Evolutionary conservation across 1,140 invertebrate genomes (phyloP).

Genomic region (Meloidogyne floridensis): DNA sequence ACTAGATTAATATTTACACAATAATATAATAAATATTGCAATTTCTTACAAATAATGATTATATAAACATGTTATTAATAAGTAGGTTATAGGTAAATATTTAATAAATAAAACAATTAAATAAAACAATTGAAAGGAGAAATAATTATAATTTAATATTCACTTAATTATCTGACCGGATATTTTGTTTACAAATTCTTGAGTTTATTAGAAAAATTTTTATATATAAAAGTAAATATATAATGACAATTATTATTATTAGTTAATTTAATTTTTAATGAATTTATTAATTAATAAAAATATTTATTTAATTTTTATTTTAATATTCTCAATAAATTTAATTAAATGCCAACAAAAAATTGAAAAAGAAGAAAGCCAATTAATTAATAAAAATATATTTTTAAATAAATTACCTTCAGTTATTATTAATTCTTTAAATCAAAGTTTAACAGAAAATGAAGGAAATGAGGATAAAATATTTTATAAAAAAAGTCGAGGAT

Average conservation of each 20-base stretch:
- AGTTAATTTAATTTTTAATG: background rate
- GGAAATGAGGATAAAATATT: background rate
- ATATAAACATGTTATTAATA: too few relatives aligned
- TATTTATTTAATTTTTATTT: background rate
- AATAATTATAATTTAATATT: too few relatives aligned
- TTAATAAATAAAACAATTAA: too few relatives aligned
- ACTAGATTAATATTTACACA: too few relatives aligned
- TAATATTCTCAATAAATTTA: background rate
- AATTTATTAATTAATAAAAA: constrained; percentile 4
- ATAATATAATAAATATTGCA: too few relatives aligned
- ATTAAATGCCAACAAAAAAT: background rate
- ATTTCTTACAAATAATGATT: too few relatives aligned
- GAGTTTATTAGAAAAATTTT: too few relatives aligned
- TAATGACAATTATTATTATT: background rate
- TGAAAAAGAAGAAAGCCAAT: background rate
- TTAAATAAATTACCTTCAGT: background rate
- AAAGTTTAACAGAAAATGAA: background rate
- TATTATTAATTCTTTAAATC: background rate
- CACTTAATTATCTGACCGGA: too few relatives aligned
- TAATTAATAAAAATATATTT: too few relatives aligned
- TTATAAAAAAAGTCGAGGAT: background rate
- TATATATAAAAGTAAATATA: background rate
- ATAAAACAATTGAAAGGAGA: too few relatives aligned
- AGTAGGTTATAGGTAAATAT: too few relatives aligned
- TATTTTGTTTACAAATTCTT: too few relatives aligned